A percentile compares a stretch with the other conserved stretches of the same genome.
phyloP scores from a whole-genome alignment of 2,113 vertebrate genomes.

The Lycaon pictus region DNA sequence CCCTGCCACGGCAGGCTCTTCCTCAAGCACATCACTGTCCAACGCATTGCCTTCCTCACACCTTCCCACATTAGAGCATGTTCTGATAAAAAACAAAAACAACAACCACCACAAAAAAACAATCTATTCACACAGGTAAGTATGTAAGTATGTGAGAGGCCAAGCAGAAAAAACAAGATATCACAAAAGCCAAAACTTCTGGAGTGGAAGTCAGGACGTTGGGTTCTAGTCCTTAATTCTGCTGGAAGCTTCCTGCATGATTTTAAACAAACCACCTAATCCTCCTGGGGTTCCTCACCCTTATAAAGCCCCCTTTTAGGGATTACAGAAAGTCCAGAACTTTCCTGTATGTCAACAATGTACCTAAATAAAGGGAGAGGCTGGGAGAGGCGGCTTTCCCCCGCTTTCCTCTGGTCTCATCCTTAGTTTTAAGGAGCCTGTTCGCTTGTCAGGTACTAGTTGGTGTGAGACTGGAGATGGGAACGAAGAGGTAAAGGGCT shows the following conservation, averaged over 20 bases:
- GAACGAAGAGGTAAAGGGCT: neutral
- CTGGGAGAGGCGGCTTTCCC: neutral
- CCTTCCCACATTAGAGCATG: neutral
- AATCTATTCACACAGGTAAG: conserved; percentile 57
- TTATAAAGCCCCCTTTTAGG: neutral
- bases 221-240: neutral
- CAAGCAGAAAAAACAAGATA: neutral
- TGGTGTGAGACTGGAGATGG: neutral
- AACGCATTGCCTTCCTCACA: neutral
- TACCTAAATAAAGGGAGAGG: neutral
- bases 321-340: neutral
- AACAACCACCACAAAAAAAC: neutral
- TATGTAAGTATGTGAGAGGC: neutral
- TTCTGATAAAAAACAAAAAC: neutral
- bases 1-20: neutral
- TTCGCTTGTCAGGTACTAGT: neutral
- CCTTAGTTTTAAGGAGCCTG: neutral
- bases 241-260: neutral
- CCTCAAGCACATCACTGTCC: neutral
- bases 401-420: neutral
- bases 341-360: neutral
- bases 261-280: neutral
- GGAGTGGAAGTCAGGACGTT: neutral
- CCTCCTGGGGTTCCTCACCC: neutral
- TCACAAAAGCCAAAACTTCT: neutral